Base-by-base conservation (phyloP, 1,140 invertebrate species). In the Drosophila subobscura region DNA sequence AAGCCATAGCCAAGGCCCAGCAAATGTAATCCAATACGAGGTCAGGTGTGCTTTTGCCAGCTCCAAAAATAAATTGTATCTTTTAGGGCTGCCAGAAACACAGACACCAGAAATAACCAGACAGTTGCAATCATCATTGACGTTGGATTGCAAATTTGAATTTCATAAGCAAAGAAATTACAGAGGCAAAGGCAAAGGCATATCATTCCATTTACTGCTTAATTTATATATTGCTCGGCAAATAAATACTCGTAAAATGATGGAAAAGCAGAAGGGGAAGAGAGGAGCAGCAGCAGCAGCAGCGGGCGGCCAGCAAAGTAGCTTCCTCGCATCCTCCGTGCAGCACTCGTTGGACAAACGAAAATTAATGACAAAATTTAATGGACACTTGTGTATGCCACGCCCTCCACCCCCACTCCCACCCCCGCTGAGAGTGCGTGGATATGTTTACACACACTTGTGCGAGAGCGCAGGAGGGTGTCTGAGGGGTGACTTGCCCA, bases 341-440 rank as follows among this genome's bases (percentile, higher is more conserved):
- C 10, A 12, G 33, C 10, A 10, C 8, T 37, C 6, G 45, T 22
- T 16, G 77, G 44, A 42, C 77, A 79, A 79, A 84, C 63, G 77
- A 86, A 86, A 85, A 86, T 86, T 86, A 77, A 86, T 80, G 77
- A 77, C 64, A 68, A 77, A 73, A 80, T 85, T 84, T 86, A 84
- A 84, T 86, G 80, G 77, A 79, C 80, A 86, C 80, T 84, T 86
- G 60, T 63, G 61, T 58, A 50, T 55, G 44, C 63, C 72, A 67
- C 55, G 54, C 71, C 71, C 72, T 22, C 45, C 14, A 44, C 2
- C 12, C 27, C 16, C 10, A 40, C 55, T 14, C 25, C 45, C 37
- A 12, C 10, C 6, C 25, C 29, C 33, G 46, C 41, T 55, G 51
- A 44, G 47, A 50, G 57, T 73, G 70, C 45, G 53, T 65, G 49